Evolutionary conservation across 2,797 vertebrate genomes (phyloP).

Genomic region (Synaphobranchus kaupii): DNA sequence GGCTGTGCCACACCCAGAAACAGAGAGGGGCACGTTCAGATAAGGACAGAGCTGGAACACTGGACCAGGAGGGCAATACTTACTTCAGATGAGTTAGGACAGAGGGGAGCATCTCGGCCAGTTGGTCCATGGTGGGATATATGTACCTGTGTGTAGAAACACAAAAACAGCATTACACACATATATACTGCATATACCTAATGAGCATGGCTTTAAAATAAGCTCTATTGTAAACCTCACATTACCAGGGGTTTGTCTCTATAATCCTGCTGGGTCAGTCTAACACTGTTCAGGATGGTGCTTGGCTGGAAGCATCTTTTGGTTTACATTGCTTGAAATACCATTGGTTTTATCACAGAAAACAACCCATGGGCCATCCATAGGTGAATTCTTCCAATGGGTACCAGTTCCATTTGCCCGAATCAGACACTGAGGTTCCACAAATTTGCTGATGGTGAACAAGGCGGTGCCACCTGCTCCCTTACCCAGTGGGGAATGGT

Average conservation of each 20-base stretch:
- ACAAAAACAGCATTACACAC: conserved; percentile 24
- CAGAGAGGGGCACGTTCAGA: background rate
- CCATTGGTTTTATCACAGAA: background rate
- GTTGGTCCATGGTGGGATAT: conserved; percentile 93
- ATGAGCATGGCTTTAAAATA: background rate
- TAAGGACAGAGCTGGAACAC: background rate
- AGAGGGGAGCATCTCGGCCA: conserved; percentile 91
- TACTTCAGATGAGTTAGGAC: conserved; percentile 91
- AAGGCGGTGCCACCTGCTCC: background rate
- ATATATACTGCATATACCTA: background rate
- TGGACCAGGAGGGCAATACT: conserved; percentile 54
- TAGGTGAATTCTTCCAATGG: background rate
- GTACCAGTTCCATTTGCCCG: background rate
- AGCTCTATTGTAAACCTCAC: background rate
- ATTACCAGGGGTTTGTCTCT: background rate
- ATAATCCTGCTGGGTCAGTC: background rate
- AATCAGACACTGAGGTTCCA: background rate
- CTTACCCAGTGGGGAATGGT: conserved; percentile 90
- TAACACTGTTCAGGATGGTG: background rate
- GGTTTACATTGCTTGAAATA: background rate
- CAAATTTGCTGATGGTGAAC: background rate
- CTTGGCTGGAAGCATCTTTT: background rate
- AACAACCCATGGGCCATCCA: background rate
- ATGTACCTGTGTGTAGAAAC: conserved; percentile 77
- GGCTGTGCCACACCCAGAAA: background rate